Conservation (phyloP, 2,888 invertebrate genomes). For the Nudaria mundana region DNA sequence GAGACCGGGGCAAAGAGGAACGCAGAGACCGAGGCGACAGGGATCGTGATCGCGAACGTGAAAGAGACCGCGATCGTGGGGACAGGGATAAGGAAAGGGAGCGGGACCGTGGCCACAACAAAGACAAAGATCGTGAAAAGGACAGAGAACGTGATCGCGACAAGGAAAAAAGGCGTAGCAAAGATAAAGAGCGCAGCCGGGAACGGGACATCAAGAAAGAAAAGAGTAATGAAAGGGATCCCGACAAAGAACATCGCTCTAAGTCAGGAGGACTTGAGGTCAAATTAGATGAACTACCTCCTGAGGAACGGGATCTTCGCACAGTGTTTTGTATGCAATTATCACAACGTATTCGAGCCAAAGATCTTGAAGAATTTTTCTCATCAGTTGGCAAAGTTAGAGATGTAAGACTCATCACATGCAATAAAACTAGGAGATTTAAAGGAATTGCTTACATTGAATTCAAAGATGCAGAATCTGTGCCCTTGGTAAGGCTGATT, state of each 20-base stretch:
- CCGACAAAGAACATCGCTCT: slow-evolving; percentile 60
- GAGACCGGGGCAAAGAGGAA: slow-evolving; percentile 55
- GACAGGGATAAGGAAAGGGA: slow-evolving; percentile 42
- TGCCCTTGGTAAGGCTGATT: slow-evolving; percentile 88
- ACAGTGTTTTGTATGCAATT: slow-evolving; percentile 99
- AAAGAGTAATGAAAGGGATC: slow-evolving; percentile 56
- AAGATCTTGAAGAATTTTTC: slow-evolving; percentile 99
- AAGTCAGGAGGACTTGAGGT: slow-evolving; percentile 79
- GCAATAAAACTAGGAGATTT: slow-evolving; percentile 98
- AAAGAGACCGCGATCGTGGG: slow-evolving; percentile 39
- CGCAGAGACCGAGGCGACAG: slow-evolving; percentile 51
- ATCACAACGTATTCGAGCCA: slow-evolving; percentile 94
- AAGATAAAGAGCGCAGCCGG: slow-evolving; percentile 55
- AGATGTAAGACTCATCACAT: slow-evolving; percentile 98
- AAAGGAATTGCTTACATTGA: slow-evolving; percentile 99
- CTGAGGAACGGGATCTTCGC: slow-evolving; percentile 98
- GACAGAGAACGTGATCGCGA: slow-evolving; percentile 40
- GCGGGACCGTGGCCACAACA: slow-evolving; percentile 48
- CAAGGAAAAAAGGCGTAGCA: slow-evolving; percentile 30
- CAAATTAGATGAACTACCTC: slow-evolving; percentile 89
- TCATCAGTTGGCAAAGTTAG: slow-evolving; percentile 98
- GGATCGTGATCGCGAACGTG: slow-evolving; percentile 44
- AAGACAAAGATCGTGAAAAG: slow-evolving; percentile 44
- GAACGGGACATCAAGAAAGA: slow-evolving; percentile 63
- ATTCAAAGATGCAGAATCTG: slow-evolving; percentile 98